These are phyloP conservation scores for Sisor rabdophorus DNA, from an alignment of 2,113 vertebrate species.

Conservation along the genomic window DNA sequence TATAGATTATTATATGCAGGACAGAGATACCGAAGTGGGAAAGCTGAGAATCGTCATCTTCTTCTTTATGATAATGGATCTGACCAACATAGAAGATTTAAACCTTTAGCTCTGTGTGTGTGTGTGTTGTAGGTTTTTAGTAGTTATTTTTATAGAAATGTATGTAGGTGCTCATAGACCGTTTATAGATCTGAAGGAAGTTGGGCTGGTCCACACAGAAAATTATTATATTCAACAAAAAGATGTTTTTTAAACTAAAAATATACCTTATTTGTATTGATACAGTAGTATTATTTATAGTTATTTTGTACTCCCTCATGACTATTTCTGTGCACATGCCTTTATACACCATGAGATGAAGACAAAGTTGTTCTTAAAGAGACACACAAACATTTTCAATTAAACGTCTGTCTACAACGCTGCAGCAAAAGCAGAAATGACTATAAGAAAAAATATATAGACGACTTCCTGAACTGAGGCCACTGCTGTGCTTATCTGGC, in stretches of 20 bases:
- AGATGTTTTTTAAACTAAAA: neutral
- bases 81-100: neutral
- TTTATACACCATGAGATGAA: constrained; percentile 5
- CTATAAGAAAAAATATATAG: neutral
- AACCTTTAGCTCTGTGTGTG: neutral
- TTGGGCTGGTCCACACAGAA: neutral
- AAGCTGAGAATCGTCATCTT: neutral
- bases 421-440: too few species aligned
- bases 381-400: neutral
- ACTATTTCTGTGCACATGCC: neutral
- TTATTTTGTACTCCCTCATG: neutral
- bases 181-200: neutral
- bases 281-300: neutral
- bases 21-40: constrained; percentile 14
- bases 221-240: neutral
- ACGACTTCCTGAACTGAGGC: neutral
- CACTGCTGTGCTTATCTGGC: neutral
- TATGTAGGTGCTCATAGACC: neutral
- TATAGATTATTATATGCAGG: neutral
- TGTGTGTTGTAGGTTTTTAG: neutral
- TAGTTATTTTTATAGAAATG: neutral
- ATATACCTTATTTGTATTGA: neutral
- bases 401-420: neutral
- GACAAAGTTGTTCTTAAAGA: neutral
- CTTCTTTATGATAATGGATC: neutral